These are phyloP conservation scores for Hypotaenidia okinawae DNA, from an alignment of 2,797 vertebrate species.

Conservation along the genomic window DNA sequence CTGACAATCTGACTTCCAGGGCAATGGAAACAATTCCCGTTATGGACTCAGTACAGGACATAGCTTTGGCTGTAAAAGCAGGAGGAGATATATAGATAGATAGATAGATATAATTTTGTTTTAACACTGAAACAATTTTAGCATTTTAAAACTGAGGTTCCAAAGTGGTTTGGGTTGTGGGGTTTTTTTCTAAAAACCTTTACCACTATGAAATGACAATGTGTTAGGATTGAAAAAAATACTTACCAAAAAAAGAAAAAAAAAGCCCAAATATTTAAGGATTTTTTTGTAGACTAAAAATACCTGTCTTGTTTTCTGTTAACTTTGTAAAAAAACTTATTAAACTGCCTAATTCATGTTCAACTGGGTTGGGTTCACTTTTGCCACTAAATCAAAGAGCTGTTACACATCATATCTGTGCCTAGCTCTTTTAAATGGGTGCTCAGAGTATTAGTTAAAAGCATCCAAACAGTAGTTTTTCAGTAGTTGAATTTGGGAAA, in stretches of 20 bases:
- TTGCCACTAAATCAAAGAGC: background rate
- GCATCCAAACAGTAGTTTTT: background rate
- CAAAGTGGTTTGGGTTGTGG: background rate
- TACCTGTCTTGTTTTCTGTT: background rate
- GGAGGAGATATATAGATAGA: background rate
- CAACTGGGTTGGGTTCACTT: background rate
- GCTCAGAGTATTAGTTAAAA: background rate
- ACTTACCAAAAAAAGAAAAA: background rate
- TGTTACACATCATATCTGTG: background rate
- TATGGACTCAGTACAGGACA: background rate
- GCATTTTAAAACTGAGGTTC: background rate
- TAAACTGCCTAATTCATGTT: background rate
- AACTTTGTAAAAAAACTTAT: background rate
- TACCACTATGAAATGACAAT: background rate
- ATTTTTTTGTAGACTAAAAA: background rate
- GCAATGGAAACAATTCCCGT: fast-evolving
- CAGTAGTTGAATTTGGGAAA: background rate
- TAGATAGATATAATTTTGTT: background rate
- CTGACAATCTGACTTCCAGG: background rate
- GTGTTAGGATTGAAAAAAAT: background rate
- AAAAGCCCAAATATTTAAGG: background rate
- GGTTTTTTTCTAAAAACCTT: background rate
- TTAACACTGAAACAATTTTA: background rate
- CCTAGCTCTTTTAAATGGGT: background rate
- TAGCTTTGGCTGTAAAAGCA: background rate